phyloP scores from a whole-genome alignment of 2,797 vertebrate genomes.

The Halcyon leucocephala region DNA sequence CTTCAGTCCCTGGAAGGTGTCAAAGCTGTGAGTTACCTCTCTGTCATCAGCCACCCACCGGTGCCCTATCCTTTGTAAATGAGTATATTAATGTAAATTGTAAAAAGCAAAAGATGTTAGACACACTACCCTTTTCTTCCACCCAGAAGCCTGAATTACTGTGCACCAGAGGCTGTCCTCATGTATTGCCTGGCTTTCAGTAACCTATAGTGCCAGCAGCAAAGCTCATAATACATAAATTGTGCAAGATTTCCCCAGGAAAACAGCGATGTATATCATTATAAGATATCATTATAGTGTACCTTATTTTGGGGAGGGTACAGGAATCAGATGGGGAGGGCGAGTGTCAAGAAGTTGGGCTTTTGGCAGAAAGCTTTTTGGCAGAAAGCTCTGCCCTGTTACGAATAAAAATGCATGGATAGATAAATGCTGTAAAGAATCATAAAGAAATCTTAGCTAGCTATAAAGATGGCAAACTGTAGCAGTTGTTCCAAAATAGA shows the following conservation, averaged over 20 bases:
- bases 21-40: neutral
- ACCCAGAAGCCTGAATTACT: neutral
- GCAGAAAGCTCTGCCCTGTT: neutral
- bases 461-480: slow-evolving; percentile 14
- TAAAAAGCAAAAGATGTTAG: neutral
- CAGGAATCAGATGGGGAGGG: neutral
- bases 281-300: neutral
- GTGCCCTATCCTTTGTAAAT: neutral
- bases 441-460: neutral
- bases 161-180: neutral
- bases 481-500: slow-evolving; percentile 16
- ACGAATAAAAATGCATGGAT: neutral
- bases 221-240: neutral
- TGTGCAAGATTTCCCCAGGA: neutral
- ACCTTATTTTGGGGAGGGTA: neutral
- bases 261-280: neutral
- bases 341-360: neutral
- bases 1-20: neutral
- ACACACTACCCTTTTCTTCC: neutral
- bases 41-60: neutral
- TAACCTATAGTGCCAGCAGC: neutral
- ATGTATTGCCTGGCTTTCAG: neutral
- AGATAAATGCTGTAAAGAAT: slow-evolving; percentile 2
- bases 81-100: neutral
- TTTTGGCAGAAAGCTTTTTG: neutral